phyloP scores from a whole-genome alignment of 2,113 vertebrate genomes.

The Thalassarche chlororhynchos region DNA sequence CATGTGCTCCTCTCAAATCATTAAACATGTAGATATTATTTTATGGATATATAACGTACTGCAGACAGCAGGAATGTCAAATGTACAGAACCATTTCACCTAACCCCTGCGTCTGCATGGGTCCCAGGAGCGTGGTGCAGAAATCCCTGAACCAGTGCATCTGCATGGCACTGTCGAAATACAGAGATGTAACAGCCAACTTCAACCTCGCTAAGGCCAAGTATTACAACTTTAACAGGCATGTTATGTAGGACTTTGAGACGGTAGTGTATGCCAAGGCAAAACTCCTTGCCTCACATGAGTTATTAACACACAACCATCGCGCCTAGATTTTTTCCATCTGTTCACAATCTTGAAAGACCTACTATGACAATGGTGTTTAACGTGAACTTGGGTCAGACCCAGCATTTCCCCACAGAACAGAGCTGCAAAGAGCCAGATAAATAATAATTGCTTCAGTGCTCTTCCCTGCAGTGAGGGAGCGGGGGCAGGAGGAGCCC shows the following conservation, averaged over 20 bases:
- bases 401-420: not conserved
- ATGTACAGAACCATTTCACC: not conserved
- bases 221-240: not conserved
- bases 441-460: fast-evolving
- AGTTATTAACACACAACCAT: not conserved
- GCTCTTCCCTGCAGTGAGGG: fast-evolving
- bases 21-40: not conserved
- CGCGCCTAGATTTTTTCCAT: not conserved
- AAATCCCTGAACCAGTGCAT: not conserved
- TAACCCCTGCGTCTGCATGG: fast-evolving
- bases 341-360: not conserved
- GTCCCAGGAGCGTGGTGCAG: fast-evolving
- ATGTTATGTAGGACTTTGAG: not conserved
- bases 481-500: not conserved
- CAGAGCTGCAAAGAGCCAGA: not conserved
- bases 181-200: not conserved
- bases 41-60: not conserved
- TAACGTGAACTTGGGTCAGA: not conserved
- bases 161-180: fast-evolving
- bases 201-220: not conserved
- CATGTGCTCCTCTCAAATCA: not conserved
- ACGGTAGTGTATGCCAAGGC: not conserved
- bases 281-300: not conserved
- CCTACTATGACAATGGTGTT: not conserved
- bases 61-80: not conserved